Evolutionary conservation across 2,113 vertebrate species (phyloP), one percentile per base, ranked within the genome.

Genomic region (Tinamus guttatus): DNA sequence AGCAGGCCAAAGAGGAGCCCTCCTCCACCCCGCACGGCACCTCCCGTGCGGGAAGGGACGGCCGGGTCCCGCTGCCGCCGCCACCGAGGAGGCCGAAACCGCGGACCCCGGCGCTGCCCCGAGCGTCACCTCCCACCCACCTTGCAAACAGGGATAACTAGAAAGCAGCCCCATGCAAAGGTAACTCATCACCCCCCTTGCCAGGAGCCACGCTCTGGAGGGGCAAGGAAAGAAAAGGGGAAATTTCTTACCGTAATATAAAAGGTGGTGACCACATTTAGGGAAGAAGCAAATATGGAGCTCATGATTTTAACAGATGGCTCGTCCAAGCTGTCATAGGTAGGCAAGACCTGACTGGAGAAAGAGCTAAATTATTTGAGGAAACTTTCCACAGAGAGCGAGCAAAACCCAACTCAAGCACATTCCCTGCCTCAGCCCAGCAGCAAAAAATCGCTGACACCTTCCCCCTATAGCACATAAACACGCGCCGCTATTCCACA

Each of bases 241-340:
- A 80, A 71, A 52, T 25, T n/a, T 92, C 99, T 98, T 98, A 99
- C 99, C 93, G 98, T 99, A 87, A 99, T 98, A 85, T 99, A 99
- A 98, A 99, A 99, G 96, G 98, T 97, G 83, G 99, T 99, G 98
- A 99, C 99, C 78, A 99, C 98, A 5, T 99, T 98, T 81, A 99
- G 98, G 30, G 99, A 98, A 21, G 98, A 99, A 43, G 98, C 99
- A 94, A 99, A 99, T 95, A 99, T 99, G 98, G 99, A 99, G 97
- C 99, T 99, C 99, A 99, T 99, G 96, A 99, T 99, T 97, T 99
- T 99, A 94, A 99, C 99, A 1, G 99, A 99, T 0, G 99, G 99
- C 91, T 99, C 99, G 11, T 99, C 99, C 97, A 99, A 98, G 93
- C 98, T 99, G 97, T 99, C 99, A 6, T 99, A 99, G 47, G 99